These are phyloP conservation scores for Sebastes goodei DNA, from an alignment of 2,797 vertebrate genomes.

Conservation along the genomic window DNA sequence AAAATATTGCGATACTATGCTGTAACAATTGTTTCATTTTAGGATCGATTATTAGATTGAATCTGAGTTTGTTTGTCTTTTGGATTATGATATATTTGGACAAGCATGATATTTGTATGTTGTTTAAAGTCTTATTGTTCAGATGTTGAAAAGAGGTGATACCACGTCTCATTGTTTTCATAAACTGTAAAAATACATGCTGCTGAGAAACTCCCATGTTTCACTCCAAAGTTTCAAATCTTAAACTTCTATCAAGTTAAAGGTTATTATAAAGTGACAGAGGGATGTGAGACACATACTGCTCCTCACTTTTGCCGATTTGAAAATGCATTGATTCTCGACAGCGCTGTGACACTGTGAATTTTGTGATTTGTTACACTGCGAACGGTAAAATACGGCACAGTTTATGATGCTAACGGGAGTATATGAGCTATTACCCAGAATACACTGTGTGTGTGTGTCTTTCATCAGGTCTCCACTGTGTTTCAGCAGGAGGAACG, in stretches of 20 bases:
- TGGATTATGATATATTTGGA: neutral
- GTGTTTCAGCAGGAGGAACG: slow-evolving; percentile 52
- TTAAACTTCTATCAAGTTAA: slow-evolving; percentile 5
- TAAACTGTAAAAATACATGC: neutral
- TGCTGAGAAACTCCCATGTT: neutral
- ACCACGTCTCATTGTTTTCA: neutral
- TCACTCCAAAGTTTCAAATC: neutral
- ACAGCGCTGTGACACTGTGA: neutral
- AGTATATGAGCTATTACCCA: slow-evolving; percentile 23
- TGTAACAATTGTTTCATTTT: neutral
- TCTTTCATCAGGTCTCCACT: slow-evolving; percentile 36
- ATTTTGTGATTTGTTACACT: slow-evolving; percentile 17
- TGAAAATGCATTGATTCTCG: neutral
- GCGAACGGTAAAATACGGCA: neutral
- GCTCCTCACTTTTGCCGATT: slow-evolving; percentile 11
- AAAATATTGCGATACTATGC: too few species aligned
- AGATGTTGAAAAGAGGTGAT: neutral
- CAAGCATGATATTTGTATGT: neutral
- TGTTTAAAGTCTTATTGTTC: neutral
- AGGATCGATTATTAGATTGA: neutral
- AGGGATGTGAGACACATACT: neutral
- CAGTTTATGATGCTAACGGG: neutral
- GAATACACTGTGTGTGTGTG: slow-evolving; percentile 6
- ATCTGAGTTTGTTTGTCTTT: neutral
- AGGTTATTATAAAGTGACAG: neutral